Evolutionary conservation across 2,113 vertebrate genomes (phyloP).

Genomic region (Clarias batrachus): DNA sequence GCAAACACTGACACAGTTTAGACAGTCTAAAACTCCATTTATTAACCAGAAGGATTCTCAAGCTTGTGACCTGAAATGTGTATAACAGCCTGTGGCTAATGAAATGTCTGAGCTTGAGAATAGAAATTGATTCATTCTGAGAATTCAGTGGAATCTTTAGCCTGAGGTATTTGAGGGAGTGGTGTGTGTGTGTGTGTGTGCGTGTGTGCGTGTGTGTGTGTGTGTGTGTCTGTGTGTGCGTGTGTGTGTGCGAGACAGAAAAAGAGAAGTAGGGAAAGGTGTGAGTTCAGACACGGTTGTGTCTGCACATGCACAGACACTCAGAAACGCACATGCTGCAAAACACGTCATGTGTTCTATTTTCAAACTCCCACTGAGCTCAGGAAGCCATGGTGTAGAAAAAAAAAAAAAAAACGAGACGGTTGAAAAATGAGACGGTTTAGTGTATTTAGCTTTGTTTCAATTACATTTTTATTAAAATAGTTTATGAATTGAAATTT

Average conservation of each 20-base stretch:
- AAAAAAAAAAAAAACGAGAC: neutral
- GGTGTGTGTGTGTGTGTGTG: neutral
- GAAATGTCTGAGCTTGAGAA: neutral
- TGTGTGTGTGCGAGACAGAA: neutral
- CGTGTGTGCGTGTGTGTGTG: neutral
- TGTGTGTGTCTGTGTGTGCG: neutral
- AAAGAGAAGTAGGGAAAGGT: too few species aligned
- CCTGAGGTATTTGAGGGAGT: neutral
- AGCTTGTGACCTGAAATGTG: neutral
- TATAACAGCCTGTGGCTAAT: neutral
- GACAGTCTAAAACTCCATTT: neutral
- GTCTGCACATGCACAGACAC: constrained; percentile 11
- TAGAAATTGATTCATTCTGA: neutral
- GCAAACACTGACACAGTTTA: neutral
- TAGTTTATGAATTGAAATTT: neutral
- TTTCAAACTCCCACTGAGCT: neutral
- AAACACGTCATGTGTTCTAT: neutral
- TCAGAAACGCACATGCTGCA: neutral
- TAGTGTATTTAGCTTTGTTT: neutral
- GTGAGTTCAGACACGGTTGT: neutral
- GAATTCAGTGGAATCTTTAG: constrained; percentile 6
- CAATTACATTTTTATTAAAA: neutral
- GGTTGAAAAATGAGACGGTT: neutral
- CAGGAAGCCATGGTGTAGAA: neutral
- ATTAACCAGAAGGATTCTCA: neutral